Evolutionary conservation across 2,797 vertebrate genomes (phyloP), one percentile per base, ranked within the genome.

Genomic region (Myotis myotis): DNA sequence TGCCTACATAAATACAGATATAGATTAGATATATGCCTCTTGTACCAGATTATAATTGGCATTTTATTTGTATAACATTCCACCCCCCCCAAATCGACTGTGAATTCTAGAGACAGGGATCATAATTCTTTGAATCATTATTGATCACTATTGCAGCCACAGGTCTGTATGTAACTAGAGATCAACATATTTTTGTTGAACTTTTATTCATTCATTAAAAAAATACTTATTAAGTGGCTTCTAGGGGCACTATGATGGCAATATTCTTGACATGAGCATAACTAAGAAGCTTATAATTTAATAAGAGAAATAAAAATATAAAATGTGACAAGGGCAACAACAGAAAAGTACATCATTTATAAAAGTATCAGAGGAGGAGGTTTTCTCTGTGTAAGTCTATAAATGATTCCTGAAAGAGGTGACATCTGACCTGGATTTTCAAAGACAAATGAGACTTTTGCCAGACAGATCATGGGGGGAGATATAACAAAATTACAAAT

Each of bases 401-500:
- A 49, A 91, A 68, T 78, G 62, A 91, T 33, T 71, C 49, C 55
- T 88, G 47, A 87, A 96, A 20, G 36, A 85, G 16, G 30, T 88
- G 57, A 84, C 47, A 62, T 41, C 30, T 33, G 38, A 90, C 12
- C 25, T 30, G 57, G 53, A 76, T 86, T 96, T 95, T 87, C 44
- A 87, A 72, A 86, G 57, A 86, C 28, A 44, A 72, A 76, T 87
- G 28, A 25, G 33, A 19, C 5, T 71, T 89, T 75, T 87, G 9
- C 22, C 33, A 91, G 36, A 25, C 8, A 76, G 25, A 57, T 91
- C 36, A 72, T 64, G 62, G 68, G 36, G 64, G 6, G n/a, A 94
- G 72, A 84, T 71, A 53, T 66, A 41, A 85, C 49, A 94, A 89
- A 90, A 75, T 88, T 90, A 62, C 68, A 82, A 84, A 94, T 81